Percentiles rank a stretch among this genome's conserved stretches.
Conservation (phyloP, 37 sponge, comb jelly and placozoan genomes). For the Ianthella basta region DNA sequence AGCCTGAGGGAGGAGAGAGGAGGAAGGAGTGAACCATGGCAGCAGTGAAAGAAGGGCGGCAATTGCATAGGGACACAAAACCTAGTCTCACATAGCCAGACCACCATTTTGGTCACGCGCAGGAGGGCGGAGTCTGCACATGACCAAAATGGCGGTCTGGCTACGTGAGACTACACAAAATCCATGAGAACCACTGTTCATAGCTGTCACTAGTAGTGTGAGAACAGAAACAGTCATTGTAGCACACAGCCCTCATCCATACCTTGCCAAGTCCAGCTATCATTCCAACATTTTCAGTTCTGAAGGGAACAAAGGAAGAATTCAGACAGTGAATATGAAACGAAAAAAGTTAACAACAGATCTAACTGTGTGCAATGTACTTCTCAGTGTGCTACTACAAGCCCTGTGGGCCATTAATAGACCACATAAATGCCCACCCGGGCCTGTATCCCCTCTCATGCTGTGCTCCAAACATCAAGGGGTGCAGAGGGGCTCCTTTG, state of each 20-base stretch:
- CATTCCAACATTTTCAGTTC: conserved; percentile 95
- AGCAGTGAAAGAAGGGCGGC: neutral
- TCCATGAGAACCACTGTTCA: too few relatives aligned
- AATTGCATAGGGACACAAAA: conserved; percentile 1
- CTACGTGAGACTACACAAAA: too few relatives aligned
- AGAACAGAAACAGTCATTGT: too few relatives aligned
- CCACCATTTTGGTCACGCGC: too few relatives aligned
- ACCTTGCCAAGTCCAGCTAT: conserved; percentile 90
- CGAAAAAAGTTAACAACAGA: neutral
- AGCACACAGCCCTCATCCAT: neutral
- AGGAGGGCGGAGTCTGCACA: too few relatives aligned
- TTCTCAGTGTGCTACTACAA: neutral
- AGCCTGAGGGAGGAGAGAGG: conserved; percentile 35
- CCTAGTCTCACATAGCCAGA: too few relatives aligned
- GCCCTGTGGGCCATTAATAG: neutral
- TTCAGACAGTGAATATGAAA: neutral
- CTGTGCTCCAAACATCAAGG: conserved; percentile 83
- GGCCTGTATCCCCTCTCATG: conserved; percentile 87
- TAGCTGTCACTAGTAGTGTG: too few relatives aligned
- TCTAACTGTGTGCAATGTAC: neutral
- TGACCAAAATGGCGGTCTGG: too few relatives aligned
- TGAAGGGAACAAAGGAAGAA: conserved; percentile 7
- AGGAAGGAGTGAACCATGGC: too few relatives aligned
- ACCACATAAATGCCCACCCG: conserved; percentile 56
- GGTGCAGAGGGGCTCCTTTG: conserved; percentile 54